Base-by-base conservation (phyloP, 2,888 invertebrate species). In the Sceliomorpha sp. region DNA sequence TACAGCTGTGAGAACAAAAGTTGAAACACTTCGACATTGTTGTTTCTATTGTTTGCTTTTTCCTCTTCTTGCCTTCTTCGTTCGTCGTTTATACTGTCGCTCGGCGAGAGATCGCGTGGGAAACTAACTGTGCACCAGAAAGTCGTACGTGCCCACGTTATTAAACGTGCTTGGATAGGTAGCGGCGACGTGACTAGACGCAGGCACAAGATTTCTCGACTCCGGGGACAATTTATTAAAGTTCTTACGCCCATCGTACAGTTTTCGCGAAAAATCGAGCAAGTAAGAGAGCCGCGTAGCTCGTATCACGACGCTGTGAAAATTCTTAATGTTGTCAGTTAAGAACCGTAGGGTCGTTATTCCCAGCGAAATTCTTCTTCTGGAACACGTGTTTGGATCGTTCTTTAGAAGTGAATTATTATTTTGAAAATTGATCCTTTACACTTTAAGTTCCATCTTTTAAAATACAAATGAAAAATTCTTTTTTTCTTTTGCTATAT, bases 111-210 rank as follows among this genome's bases (percentile, higher is more conserved):
- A 63, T 70, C 73, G 75, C 77, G 74, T 78, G 79, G 77, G 78
- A 81, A 79, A 80, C 75, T 76, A 75, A 77, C 75, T 73, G 74
- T 75, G 76, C 76, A 76, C 72, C 72, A 72, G 77, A 74, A 77
- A 77, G 72, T 53, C 66, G 75, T 80, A 80, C 80, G 81, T 79
- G 80, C 77, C 75, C 70, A 78, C 74, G 78, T 78, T 82, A 76
- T 79, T 75, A 75, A 81, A 78, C 75, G 73, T 62, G 71, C 40
- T 55, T 32, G 51, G 62, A 60, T 64, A 62, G 64, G 58, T 58
- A 66, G 70, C 60, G 45, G 9, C 50, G 58, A 59, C 67, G 63
- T 53, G 68, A 69, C 58, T 58, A 62, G 68, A 70, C 60, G 53
- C 17, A 47, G 20, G 42, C 69, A 36, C 34, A 58, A 70, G 68